These are phyloP conservation scores for Brenthis hecate DNA, from an alignment of 2,888 invertebrate species.

Conservation along the genomic window DNA sequence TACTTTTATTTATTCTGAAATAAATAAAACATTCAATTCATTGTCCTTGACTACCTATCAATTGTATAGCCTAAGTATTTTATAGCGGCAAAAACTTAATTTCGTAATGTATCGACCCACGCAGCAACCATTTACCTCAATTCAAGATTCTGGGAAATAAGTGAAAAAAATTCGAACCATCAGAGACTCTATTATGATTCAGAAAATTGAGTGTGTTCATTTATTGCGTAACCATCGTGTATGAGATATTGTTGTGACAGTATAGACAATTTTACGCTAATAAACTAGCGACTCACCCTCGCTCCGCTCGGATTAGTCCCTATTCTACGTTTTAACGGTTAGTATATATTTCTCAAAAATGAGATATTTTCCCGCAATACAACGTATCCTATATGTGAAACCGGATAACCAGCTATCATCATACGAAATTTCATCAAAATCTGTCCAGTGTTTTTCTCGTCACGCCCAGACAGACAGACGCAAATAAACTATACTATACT, in stretches of 20 bases:
- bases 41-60: constrained; percentile 17
- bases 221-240: constrained; percentile 9
- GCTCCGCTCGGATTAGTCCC: too few species aligned
- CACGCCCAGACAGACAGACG: too few species aligned
- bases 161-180: constrained; percentile 19
- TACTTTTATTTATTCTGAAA: not conserved
- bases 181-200: constrained; percentile 25
- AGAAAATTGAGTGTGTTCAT: constrained; percentile 20
- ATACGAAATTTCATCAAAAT: too few species aligned
- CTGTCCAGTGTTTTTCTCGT: too few species aligned
- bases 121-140: constrained; percentile 5
- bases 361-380: too few species aligned
- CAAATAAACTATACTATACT: too few species aligned
- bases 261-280: not conserved
- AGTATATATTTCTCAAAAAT: too few species aligned
- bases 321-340: too few species aligned
- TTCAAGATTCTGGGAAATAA: constrained; percentile 15
- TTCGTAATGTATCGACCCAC: constrained; percentile 17
- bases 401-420: too few species aligned
- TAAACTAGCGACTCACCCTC: not conserved
- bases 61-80: constrained; percentile 11
- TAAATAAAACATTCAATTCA: constrained; percentile 9
- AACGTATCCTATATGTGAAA: too few species aligned
- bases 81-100: constrained; percentile 9
- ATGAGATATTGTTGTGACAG: not conserved